Conservation (phyloP, 2,113 vertebrate species). For the Hystrix cristata region DNA sequence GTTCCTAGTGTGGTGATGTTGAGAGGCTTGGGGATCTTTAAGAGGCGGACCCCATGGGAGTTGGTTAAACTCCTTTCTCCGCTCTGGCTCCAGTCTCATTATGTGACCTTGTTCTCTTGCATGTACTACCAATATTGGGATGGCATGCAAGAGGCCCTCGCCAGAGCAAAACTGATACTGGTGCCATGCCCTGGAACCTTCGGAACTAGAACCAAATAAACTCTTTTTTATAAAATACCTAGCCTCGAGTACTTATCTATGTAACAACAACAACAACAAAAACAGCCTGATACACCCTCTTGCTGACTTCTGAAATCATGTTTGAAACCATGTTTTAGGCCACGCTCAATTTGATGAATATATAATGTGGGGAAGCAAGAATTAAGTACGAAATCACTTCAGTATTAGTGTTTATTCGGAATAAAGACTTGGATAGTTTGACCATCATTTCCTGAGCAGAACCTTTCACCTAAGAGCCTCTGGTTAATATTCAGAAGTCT, state of each 20-base stretch:
- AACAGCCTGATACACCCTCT: not conserved
- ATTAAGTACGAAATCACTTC: slow-evolving; percentile 13
- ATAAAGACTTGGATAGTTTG: slow-evolving; percentile 24
- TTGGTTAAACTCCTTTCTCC: not conserved
- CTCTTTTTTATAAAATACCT: not conserved
- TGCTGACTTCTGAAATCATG: not conserved
- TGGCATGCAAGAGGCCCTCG: not conserved
- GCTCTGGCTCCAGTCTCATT: not conserved
- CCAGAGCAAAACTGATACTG: too few species aligned
- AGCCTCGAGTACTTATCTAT: not conserved
- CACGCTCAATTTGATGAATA: not conserved
- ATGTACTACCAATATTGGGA: not conserved
- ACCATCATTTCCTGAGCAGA: not conserved
- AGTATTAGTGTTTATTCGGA: not conserved
- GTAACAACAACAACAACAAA: not conserved
- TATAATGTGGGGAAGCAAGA: not conserved
- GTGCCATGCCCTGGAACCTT: not conserved
- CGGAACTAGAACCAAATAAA: not conserved
- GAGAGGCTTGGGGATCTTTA: not conserved
- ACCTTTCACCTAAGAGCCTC: not conserved
- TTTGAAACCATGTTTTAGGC: not conserved
- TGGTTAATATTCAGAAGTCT: not conserved
- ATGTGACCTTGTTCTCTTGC: not conserved
- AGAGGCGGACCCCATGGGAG: not conserved
- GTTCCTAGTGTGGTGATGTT: not conserved